Evolutionary conservation across 2,113 vertebrate genomes (phyloP).

Genomic region (Aegithalos caudatus): DNA sequence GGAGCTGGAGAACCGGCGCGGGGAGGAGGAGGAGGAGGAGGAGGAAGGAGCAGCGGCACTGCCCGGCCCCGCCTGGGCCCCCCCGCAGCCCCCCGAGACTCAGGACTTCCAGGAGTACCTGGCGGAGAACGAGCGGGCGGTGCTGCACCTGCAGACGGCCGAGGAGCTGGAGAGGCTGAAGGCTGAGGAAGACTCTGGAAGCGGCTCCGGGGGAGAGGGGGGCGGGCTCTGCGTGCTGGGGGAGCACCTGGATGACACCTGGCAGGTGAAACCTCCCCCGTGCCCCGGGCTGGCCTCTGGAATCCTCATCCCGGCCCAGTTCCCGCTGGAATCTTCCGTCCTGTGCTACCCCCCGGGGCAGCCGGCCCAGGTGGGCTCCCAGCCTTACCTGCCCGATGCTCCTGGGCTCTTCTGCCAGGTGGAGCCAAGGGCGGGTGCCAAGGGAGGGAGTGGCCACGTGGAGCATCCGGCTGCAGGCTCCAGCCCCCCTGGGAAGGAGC

Average conservation of each 20-base stretch:
- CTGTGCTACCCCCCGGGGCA: conserved; percentile 82
- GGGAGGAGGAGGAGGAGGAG: background rate
- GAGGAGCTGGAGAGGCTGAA: conserved; percentile 90
- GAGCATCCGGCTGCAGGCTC: background rate
- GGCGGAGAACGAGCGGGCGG: conserved; percentile 85
- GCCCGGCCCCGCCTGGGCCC: conserved; percentile 51
- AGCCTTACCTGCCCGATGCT: conserved; percentile 77
- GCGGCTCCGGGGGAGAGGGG: conserved; percentile 69
- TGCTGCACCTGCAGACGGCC: conserved; percentile 92
- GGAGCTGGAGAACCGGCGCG: conserved; percentile 88
- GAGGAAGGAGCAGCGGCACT: conserved; percentile 16
- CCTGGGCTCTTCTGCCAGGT: conserved; percentile 86
- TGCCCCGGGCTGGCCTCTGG: conserved; percentile 68
- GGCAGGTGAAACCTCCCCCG: background rate
- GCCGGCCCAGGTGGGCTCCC: conserved; percentile 58
- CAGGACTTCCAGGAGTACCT: conserved; percentile 83
- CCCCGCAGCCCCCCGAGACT: conserved; percentile 57
- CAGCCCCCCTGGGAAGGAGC: background rate
- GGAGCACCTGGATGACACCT: conserved; percentile 59
- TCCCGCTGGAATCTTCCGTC: conserved; percentile 82
- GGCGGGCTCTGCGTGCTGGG: conserved; percentile 80
- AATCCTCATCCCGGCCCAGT: conserved; percentile 84
- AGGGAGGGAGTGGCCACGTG: background rate
- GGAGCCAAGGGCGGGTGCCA: conserved; percentile 69
- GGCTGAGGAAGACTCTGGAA: conserved; percentile 81